Conservation (phyloP, 2,113 vertebrate species). For the Climacteris rufus region DNA sequence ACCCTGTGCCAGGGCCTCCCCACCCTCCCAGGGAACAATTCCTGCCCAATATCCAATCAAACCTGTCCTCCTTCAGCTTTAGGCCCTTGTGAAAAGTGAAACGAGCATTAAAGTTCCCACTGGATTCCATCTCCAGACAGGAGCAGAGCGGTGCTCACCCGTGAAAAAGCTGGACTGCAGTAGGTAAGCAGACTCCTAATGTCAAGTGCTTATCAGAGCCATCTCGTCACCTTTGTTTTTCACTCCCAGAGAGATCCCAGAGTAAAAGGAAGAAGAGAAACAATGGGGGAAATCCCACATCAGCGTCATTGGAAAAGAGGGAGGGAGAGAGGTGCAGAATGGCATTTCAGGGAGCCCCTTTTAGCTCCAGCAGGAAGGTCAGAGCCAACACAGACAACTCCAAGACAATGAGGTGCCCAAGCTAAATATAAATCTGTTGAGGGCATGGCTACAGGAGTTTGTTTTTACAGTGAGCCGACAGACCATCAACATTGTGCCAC, state of each 20-base stretch:
- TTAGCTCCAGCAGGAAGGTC: conserved; percentile 41
- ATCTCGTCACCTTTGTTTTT: background rate
- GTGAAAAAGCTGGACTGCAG: background rate
- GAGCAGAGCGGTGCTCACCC: background rate
- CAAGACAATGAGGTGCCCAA: conserved; percentile 20
- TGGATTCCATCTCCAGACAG: background rate
- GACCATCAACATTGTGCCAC: background rate
- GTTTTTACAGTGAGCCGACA: conserved; percentile 16
- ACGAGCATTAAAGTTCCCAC: background rate
- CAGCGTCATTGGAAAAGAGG: background rate
- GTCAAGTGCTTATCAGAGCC: background rate
- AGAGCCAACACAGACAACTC: conserved; percentile 1
- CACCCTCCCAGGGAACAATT: background rate
- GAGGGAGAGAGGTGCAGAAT: background rate
- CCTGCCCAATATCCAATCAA: background rate
- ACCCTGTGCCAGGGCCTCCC: background rate
- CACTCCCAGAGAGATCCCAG: background rate
- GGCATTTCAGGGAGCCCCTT: conserved; percentile 25
- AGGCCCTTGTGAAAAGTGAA: background rate
- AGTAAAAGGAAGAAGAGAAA: background rate
- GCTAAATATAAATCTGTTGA: background rate
- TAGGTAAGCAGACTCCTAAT: background rate
- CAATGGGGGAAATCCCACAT: background rate
- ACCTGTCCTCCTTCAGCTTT: background rate
- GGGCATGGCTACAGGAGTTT: background rate